Base-by-base conservation (phyloP, 2,797 vertebrate genomes). In the Tympanoctomys barrerae region DNA sequence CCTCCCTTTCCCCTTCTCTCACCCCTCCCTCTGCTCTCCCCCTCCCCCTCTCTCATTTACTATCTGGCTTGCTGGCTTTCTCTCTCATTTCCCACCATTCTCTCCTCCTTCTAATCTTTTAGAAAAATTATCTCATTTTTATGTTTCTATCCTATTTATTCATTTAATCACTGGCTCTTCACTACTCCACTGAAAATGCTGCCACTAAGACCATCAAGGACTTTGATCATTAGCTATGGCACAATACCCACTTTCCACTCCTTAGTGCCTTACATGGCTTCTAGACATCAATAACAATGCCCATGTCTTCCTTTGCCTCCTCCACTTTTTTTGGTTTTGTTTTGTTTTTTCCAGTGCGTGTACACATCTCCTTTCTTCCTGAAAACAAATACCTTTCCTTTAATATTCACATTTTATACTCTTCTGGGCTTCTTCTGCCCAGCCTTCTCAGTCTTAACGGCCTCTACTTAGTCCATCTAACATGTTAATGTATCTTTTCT, bases 151-250 rank as follows among this genome's bases (percentile, higher is more conserved):
- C 64, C 31, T 68, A n/a, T 68, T 68, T n/a, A 19, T n/a, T 68
- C 66, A 68, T n/a, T 68, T 68, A 68, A 68, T 68, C 66, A 42
- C 0, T 73, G 62, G 31, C 39, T 71, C 57, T 10, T 79, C 94
- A 84, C 68, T 64, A 95, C 33, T 31, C 5, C 57, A 83, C 33
- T 62, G 52, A 85, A 93, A 62, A 75, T 64, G 11, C 22, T 95
- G 24, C 81, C 91, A 68, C 22, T 64, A 89, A 90, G 57, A 46
- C 36, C 57, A 91, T 61, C 21, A 80, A 77, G 39, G 14, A 88
- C 7, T 33, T 64, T 80, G 26, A 78, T 73, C 52, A 21, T 46
- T 75, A 93, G 71, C 26, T 54, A 16, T 39, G n/a, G 13, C 5
- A 49, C 31, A 70, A 42, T 36, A 64, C 54, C 46, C 61, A 84